Evolutionary conservation across 2,113 vertebrate species (phyloP).

Genomic region (Setophaga coronata): DNA sequence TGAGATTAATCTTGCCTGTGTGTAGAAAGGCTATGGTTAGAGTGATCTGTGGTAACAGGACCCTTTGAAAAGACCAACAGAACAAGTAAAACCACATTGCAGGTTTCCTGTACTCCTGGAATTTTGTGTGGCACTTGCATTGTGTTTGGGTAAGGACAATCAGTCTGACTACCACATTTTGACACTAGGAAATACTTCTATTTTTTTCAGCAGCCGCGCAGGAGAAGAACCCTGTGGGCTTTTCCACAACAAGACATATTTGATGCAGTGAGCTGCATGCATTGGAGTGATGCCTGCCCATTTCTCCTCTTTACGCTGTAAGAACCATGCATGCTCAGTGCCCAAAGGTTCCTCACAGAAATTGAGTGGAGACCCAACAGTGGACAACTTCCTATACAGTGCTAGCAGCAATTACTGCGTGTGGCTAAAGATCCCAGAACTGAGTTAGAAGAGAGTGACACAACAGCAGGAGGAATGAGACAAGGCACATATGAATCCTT

Average conservation of each 20-base stretch:
- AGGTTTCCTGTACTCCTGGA: neutral
- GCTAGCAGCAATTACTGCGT: neutral
- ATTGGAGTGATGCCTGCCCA: neutral
- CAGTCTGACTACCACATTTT: neutral
- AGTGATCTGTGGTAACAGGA: neutral
- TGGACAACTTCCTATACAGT: neutral
- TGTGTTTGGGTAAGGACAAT: neutral
- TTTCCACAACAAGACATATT: neutral
- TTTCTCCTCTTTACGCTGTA: neutral
- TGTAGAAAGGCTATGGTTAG: neutral
- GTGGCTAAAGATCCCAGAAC: fast-evolving
- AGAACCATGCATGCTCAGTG: neutral
- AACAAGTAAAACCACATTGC: neutral
- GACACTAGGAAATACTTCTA: neutral
- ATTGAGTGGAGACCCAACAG: neutral
- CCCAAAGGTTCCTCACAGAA: neutral
- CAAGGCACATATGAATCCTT: fast-evolving
- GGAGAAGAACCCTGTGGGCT: neutral
- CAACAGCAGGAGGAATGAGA: neutral
- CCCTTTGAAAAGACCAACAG: neutral
- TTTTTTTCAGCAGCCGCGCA: neutral
- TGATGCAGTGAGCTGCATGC: neutral
- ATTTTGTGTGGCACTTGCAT: neutral
- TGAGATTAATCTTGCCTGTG: neutral
- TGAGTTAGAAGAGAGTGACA: neutral